A percentile compares a stretch with the other conserved stretches of the same genome.
Evolutionary conservation across 2,113 vertebrate species (phyloP).

Genomic region (Lanius collurio): DNA sequence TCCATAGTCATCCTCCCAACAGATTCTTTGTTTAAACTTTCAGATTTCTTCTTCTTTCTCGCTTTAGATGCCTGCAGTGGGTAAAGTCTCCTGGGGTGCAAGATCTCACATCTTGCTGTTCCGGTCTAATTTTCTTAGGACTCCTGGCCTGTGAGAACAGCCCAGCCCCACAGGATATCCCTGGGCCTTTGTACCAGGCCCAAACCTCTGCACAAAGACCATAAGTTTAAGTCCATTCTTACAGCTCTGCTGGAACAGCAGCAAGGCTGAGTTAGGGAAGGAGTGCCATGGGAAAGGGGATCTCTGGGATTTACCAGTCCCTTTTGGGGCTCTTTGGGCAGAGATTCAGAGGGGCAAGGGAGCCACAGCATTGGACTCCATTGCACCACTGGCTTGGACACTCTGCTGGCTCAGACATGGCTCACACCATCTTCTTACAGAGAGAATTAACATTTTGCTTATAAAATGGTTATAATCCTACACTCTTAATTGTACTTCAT

Average conservation of each 20-base stretch:
- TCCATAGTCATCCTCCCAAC: neutral
- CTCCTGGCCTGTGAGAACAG: neutral
- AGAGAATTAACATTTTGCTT: neutral
- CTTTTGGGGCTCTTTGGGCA: neutral
- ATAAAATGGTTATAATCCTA: neutral
- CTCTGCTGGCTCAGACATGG: neutral
- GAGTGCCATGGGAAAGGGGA: neutral
- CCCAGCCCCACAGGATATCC: too few relatives aligned
- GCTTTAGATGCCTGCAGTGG: neutral
- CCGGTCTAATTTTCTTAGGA: neutral
- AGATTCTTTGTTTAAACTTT: neutral
- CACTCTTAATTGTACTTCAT: neutral
- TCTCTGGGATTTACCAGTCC: neutral
- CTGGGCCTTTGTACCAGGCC: neutral
- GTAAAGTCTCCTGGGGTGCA: neutral
- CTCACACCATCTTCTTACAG: neutral
- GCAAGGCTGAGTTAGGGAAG: neutral
- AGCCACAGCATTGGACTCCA: neutral
- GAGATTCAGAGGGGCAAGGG: neutral
- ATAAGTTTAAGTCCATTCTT: neutral
- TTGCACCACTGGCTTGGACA: neutral
- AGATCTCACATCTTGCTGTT: neutral
- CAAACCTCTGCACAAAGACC: fast-evolving
- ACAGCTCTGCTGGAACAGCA: neutral
- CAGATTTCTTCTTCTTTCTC: neutral